Evolutionary conservation across 2,888 invertebrate genomes (phyloP), one percentile per base, ranked within the genome.

Genomic region (Plagodis pulveraria): DNA sequence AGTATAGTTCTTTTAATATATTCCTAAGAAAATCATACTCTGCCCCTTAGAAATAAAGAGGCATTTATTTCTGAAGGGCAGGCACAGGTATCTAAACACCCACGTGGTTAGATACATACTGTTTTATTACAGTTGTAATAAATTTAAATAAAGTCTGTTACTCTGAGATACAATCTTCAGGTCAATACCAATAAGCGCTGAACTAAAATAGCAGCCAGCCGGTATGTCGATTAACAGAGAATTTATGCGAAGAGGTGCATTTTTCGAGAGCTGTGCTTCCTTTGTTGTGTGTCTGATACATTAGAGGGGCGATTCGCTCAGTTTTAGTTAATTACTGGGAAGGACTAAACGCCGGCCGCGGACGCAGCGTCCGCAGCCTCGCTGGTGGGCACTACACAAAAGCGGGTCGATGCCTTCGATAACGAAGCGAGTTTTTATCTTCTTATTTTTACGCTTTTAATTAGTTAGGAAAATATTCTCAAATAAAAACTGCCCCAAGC

Each of bases 381-480:
- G 62, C 65, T 56, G 69, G 87, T 91, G 90, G 91, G 86, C 91
- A 80, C 83, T 78, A 83, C 85, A 89, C 89, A 91, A 89, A 84
- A 88, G 89, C 87, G 86, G 89, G 86, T 87, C 91, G 91, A 92
- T 92, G 89, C 83, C 89, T 84, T 84, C 89, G 91, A 92, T 92
- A 92, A 90, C 89, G 89, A 88, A 86, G 80, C 84, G 76, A 79
- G 84, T 86, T 87, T 89, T 89, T 84, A 87, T 91, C 86, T 86
- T 91, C 89, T 89, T 91, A 90, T 91, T 92, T 90, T 82, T 83
- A 90, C 90, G 89, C 87, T 89, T 91, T 92, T 92, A 92, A 92
- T 91, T 91, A 91, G 91, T 91, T 90, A 91, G 91, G 91, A 91
- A 92, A 92, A 91, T 91, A 91, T 91, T 88, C 87, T 90, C 87